Evolutionary conservation across 1,140 invertebrate genomes (phyloP).

Genomic region (Gonioctena quinquepunctata): DNA sequence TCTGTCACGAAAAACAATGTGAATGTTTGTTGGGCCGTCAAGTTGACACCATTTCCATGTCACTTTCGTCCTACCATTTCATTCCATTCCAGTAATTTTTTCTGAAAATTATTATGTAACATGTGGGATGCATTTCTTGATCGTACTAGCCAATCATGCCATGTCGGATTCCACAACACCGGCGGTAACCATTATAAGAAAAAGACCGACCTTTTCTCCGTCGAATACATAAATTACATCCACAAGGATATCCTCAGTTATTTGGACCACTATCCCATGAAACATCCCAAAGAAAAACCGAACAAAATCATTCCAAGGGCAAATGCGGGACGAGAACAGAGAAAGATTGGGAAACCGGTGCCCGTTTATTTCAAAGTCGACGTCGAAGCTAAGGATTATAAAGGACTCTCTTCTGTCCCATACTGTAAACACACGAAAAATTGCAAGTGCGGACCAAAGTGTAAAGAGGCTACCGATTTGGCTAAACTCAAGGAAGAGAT

Average conservation of each 20-base stretch:
- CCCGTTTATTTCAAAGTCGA: constrained; percentile 6
- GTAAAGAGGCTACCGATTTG: not conserved
- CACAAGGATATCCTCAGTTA: constrained; percentile 26
- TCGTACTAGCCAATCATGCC: constrained; percentile 23
- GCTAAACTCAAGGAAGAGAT: not conserved
- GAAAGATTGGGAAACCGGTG: not conserved
- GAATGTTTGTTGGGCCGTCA: not conserved
- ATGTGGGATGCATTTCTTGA: constrained; percentile 33
- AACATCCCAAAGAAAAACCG: not conserved
- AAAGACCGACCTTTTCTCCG: constrained; percentile 26
- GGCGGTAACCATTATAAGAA: not conserved
- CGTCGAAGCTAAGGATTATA: not conserved
- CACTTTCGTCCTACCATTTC: not conserved
- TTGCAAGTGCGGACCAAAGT: not conserved
- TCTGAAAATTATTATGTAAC: not conserved
- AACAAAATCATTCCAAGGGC: not conserved
- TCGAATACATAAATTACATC: constrained; percentile 32
- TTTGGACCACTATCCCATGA: constrained; percentile 28
- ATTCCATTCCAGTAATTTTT: not conserved
- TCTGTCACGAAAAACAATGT: too few relatives aligned
- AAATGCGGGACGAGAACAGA: not conserved
- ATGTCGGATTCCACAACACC: not conserved
- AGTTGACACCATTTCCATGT: not conserved
- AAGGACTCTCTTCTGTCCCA: not conserved
- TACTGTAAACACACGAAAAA: not conserved